Percentiles rank a stretch among this genome's conserved stretches.
Evolutionary conservation across 2,113 vertebrate genomes (phyloP).

Genomic region (Rhegmatorhina hoffmannsi): DNA sequence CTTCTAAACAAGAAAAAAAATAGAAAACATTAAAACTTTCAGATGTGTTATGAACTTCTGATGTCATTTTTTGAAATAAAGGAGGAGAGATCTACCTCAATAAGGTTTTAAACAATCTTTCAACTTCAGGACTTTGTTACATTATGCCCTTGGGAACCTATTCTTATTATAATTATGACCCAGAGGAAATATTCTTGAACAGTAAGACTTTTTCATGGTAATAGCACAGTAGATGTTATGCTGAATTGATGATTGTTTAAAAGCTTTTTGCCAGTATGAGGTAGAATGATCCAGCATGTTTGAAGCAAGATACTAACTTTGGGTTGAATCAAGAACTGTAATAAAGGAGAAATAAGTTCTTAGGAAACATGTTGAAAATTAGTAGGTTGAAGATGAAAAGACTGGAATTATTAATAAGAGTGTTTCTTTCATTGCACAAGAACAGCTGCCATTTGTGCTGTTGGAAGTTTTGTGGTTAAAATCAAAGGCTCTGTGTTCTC

Average conservation of each 20-base stretch:
- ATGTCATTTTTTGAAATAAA: background rate
- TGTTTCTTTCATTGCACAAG: slow-evolving; percentile 5
- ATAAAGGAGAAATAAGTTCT: slow-evolving; percentile 18
- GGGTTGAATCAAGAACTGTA: background rate
- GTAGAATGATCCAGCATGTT: slow-evolving; percentile 1
- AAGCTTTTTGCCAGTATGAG: slow-evolving; percentile 27
- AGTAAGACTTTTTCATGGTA: slow-evolving; percentile 9
- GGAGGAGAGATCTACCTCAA: slow-evolving; percentile 9
- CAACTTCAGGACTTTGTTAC: background rate
- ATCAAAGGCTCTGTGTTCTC: slow-evolving; percentile 23
- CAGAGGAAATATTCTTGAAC: slow-evolving; percentile 37
- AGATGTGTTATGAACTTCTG: background rate
- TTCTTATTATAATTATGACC: slow-evolving; percentile 52
- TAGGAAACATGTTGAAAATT: slow-evolving; percentile 11
- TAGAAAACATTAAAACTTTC: background rate
- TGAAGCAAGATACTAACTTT: slow-evolving; percentile 22
- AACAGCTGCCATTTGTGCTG: background rate
- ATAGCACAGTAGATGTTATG: slow-evolving; percentile 23
- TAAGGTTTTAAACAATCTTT: slow-evolving; percentile 41
- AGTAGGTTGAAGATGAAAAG: slow-evolving; percentile 40
- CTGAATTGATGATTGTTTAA: slow-evolving; percentile 39
- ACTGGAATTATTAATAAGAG: slow-evolving; percentile 23
- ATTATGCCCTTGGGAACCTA: slow-evolving; percentile 18
- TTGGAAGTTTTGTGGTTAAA: slow-evolving; percentile 4
- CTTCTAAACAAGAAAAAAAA: background rate